Base-by-base conservation (phyloP, 2,113 vertebrate species). In the Eptesicus fuscus region DNA sequence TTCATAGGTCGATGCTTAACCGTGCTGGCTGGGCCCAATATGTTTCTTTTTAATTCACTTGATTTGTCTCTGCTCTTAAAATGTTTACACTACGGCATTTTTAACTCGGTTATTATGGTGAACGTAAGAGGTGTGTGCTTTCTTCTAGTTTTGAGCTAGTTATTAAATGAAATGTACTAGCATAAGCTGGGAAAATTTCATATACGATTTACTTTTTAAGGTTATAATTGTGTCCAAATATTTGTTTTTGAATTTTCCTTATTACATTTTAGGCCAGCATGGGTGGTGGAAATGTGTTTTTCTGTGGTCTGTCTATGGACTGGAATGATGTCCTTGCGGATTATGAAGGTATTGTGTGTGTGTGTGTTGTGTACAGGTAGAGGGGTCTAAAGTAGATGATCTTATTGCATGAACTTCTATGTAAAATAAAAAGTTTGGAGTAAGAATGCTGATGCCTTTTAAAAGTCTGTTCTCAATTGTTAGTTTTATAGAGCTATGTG, bases 291-390 rank as follows among this genome's bases (percentile, higher is more conserved):
- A 98, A 96, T 97, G 84, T 99, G 61, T 98, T 98, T 83, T 98
- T 98, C 88, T 99, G 98, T 78, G 99, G 99, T 67, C 97, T 98
- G 83, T 99, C 98, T 96, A 98, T 99, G 96, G 99, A 99, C 84
- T 99, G 99, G 99, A 99, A 98, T 82, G 99, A 99, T 92, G 98
- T 99, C 97, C 97, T 99, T 96, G 99, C 99, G 88, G 99, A 99
- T 96, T 99, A 99, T 96, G 99, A 99, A 91, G 99, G 99, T 99
- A 98, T 89, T 61, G 40, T 93, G 87, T 10, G 25, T 84, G 0
- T 76, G 8, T 92, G 70, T 42, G 2, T 90, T 61, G 1, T 85
- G 12, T 83, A 30, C 35, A 74, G 85, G 18, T 32, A 37, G 16
- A 51, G 9, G 28, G 32, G 32, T 51, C 56, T 90, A 77, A 18